A percentile compares a stretch with the other conserved stretches of the same genome.
These are phyloP conservation scores for Benitochromis conjunctus DNA, from an alignment of 2,113 vertebrate species.

Conservation along the genomic window DNA sequence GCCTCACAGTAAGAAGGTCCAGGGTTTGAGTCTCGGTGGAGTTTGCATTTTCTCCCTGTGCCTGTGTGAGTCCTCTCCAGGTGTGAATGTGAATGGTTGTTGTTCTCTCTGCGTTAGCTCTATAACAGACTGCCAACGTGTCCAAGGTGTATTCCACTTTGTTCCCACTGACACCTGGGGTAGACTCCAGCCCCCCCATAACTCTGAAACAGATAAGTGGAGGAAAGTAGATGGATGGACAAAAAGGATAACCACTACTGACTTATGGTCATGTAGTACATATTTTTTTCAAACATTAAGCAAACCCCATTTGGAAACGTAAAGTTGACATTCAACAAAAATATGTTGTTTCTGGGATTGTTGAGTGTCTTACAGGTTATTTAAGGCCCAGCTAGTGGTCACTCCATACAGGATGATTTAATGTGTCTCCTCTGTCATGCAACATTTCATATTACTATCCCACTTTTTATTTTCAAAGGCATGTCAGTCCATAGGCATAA, in stretches of 20 bases:
- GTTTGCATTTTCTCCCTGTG: neutral
- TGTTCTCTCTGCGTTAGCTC: no score
- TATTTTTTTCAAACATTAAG: neutral
- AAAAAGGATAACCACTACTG: neutral
- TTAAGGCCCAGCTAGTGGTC: neutral
- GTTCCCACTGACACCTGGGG: neutral
- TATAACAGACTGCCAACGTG: neutral
- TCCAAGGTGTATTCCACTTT: neutral
- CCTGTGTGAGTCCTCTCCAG: neutral
- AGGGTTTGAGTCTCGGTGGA: neutral
- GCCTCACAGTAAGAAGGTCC: neutral
- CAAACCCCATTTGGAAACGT: neutral
- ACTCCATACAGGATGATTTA: neutral
- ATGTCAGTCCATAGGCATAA: conserved; percentile 31
- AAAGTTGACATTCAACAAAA: neutral
- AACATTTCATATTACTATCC: conserved; percentile 46
- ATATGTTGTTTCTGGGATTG: neutral
- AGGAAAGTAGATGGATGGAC: neutral
- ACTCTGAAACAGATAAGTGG: neutral
- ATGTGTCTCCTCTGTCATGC: conserved; percentile 5
- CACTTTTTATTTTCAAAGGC: conserved; percentile 27
- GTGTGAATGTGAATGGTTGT: neutral
- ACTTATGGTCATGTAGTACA: neutral
- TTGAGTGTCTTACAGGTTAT: neutral
- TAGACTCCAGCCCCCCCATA: neutral